Evolutionary conservation across 2,797 vertebrate genomes (phyloP), one percentile per base, ranked within the genome.

Genomic region (Sebastes aleutianus): DNA sequence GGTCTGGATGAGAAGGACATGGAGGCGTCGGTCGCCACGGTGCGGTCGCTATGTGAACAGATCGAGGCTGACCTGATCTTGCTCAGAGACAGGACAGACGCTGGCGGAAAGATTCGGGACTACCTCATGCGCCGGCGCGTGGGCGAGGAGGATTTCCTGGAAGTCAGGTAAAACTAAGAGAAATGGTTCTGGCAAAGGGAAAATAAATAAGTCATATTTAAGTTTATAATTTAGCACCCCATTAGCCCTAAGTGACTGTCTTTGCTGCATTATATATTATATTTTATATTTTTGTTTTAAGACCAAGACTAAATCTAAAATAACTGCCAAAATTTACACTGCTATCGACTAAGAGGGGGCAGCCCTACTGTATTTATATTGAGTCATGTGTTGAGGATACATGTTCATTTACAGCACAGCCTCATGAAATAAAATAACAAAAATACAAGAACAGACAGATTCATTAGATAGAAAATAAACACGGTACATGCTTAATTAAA

Each of bases 101-200:
- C 95, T 0, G 97, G 97, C 1, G 98, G 98, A 64, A 96, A 95
- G 39, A 97, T 99, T 70, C 95, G 93, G 0, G 98, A 99, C 93
- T 99, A 98, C 94, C 95, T 99, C 2, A 97, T 99, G 86, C 96
- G 98, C 68, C 97, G 97, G 32, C 94, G 96, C 0, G 98, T 99
- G 27, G 98, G 97, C 56, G 97, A 99, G 93, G 96, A 97, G 81
- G 98, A 99, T 91, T 99, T 99, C 95, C 94, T 99, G 93, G 98
- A 99, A 95, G 98, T 99, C 95, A 97, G 98, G 98, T 91, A 61
- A 43, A 62, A 64, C 22, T 3, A 22, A 63, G n/a, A 54, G 8
- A 36, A 56, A 29, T 20, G 12, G 20, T 66, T 76, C 34, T 13
- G 11, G 54, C 4, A 50, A 43, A 4, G 1, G 1, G 22, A 29